Evolutionary conservation across 2,113 vertebrate species (phyloP), one percentile per base, ranked within the genome.

Genomic region (Chloropsis cyanopogon): DNA sequence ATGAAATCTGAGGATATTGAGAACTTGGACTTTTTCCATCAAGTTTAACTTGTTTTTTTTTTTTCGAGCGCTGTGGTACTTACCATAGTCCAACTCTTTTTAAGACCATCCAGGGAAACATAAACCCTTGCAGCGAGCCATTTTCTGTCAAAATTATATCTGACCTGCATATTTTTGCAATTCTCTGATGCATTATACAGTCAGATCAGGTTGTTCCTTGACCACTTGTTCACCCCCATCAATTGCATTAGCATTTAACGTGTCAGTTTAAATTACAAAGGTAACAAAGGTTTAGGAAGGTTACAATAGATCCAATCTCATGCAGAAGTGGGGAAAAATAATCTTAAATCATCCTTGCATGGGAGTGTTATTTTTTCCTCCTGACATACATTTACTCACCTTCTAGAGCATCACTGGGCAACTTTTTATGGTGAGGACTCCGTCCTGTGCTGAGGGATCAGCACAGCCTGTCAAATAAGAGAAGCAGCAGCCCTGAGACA

Each of bases 211-310:
- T 84, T 86, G 86, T 94, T 94, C 97, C 89, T 95, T 97, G 98
- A 96, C 97, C 97, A 98, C 82, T 97, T 96, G 93, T 84, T 98
- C 97, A 98, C 97, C 97, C 90, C 96, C 96, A 97, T 97, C 97
- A 96, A 96, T 97, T 97, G 95, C 90, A 97, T 96, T 98, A 97
- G 93, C 97, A 97, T 98, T 98, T 97, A 97, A 97, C 96, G 91
- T 97, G 97, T 97, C 97, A 59, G 91, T 95, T 96, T 91, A 96
- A 97, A 97, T 98, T 93, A 97, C 90, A 96, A 97, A 98, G 97
- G 96, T 97, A 97, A 93, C 96, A 96, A 97, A 97, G 95, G 93
- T 97, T 95, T 93, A 56, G 94, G 96, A 82, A 97, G 93, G 93
- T 98, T 97, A 95, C 94, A 93, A 93, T 71, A 94, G 92, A 97